These are phyloP conservation scores for Carposina sasakii DNA, from an alignment of 1,140 invertebrate genomes.

Conservation along the genomic window DNA sequence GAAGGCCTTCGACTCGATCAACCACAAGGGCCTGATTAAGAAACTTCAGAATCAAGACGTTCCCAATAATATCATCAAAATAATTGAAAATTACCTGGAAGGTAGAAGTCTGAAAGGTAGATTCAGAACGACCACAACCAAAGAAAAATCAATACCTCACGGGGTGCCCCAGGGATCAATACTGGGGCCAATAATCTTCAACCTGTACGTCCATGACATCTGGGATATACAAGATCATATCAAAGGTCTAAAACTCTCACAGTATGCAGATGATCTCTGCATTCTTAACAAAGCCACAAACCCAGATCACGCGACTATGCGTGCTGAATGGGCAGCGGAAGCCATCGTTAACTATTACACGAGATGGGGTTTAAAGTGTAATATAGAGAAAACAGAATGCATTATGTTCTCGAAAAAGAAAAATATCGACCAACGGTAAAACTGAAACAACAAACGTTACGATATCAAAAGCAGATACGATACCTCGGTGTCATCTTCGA, in stretches of 20 bases:
- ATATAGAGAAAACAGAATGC: constrained; percentile 12
- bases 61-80: constrained; percentile 11
- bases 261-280: constrained; percentile 13
- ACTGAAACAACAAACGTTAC: constrained; percentile 3
- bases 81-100: constrained; percentile 12
- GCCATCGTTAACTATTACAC: constrained; percentile 9
- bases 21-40: constrained; percentile 8
- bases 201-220: constrained; percentile 8
- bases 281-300: constrained; percentile 7
- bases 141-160: not conserved
- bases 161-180: constrained; percentile 14
- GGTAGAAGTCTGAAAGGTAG: constrained; percentile 3
- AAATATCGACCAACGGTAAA: constrained; percentile 5
- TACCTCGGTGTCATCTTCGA: constrained; percentile 11
- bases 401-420: constrained; percentile 10
- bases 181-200: constrained; percentile 10
- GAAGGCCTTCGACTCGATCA: constrained; percentile 12
- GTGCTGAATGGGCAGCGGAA: constrained; percentile 8
- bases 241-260: constrained; percentile 2
- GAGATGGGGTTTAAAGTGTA: constrained; percentile 11
- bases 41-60: constrained; percentile 7
- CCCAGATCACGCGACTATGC: constrained; percentile 12
- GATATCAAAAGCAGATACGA: constrained; percentile 2
- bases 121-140: constrained; percentile 5
- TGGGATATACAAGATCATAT: not conserved